Percentiles rank a stretch among this genome's conserved stretches.
phyloP scores from a whole-genome alignment of 2,888 invertebrate genomes.

The Chrysolina americana region DNA sequence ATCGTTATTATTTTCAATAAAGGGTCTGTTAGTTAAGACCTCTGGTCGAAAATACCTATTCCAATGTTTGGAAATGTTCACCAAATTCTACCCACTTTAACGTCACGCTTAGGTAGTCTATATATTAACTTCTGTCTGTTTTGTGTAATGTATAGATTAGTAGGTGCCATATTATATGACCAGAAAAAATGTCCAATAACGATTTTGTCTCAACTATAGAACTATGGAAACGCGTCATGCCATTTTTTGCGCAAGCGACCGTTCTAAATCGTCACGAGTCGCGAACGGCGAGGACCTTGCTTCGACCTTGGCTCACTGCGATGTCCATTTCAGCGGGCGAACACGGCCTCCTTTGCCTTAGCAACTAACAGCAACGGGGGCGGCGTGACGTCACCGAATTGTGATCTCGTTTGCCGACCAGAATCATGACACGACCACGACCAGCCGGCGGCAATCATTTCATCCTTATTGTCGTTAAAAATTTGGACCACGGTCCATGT shows the following conservation, averaged over 20 bases:
- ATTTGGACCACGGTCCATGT: neutral
- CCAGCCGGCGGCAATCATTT: constrained; percentile 25
- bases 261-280: constrained; percentile 10
- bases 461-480: neutral
- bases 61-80: too few species aligned
- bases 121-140: too few species aligned
- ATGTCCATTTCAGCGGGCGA: constrained; percentile 55
- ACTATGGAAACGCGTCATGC: neutral
- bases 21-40: too few species aligned
- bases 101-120: too few species aligned
- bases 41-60: too few species aligned
- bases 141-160: too few species aligned
- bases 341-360: constrained; percentile 50
- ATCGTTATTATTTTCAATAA: too few species aligned
- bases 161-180: too few species aligned
- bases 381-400: constrained; percentile 60
- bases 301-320: constrained; percentile 59
- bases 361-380: constrained; percentile 57
- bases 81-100: too few species aligned
- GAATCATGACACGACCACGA: constrained; percentile 4
- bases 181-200: too few species aligned
- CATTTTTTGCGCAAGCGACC: neutral
- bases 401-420: constrained; percentile 50
- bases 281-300: constrained; percentile 51
- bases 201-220: too few species aligned